A percentile compares a stretch with the other conserved stretches of the same genome.
phyloP scores from a whole-genome alignment of 1,140 invertebrate genomes.

The Caenorhabditis remanei region DNA sequence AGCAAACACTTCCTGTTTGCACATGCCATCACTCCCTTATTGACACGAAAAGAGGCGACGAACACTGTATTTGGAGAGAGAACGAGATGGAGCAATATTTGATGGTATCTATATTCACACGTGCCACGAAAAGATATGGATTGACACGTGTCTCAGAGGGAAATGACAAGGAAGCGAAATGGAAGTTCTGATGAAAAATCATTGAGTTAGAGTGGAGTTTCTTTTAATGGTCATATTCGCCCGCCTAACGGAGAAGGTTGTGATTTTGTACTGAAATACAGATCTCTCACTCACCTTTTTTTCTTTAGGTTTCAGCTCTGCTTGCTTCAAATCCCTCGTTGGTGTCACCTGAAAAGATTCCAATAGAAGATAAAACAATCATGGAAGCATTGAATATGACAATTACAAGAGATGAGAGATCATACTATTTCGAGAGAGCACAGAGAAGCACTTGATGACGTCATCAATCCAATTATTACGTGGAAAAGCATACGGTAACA shows the following conservation, averaged over 20 bases:
- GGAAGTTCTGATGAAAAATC: too few species aligned
- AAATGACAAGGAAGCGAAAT: neutral
- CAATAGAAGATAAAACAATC: conserved; percentile 9
- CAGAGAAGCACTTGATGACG: conserved; percentile 36
- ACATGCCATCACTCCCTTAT: neutral
- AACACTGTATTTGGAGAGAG: neutral
- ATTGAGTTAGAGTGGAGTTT: too few species aligned
- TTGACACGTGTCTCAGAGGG: neutral
- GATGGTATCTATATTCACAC: conserved; percentile 4
- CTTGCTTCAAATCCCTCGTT: too few species aligned
- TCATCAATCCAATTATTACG: neutral
- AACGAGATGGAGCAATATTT: neutral
- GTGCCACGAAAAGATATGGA: neutral
- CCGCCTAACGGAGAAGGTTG: too few species aligned
- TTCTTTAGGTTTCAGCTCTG: too few species aligned
- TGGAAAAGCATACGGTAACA: conserved; percentile 11
- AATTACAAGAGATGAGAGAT: neutral
- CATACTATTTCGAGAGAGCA: neutral
- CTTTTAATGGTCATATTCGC: too few species aligned
- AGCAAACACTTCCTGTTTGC: conserved; percentile 55
- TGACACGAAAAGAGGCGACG: neutral
- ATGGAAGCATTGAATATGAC: neutral
- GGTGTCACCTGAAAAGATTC: conserved; percentile 3
- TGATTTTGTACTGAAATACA: too few species aligned
- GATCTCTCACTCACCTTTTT: too few species aligned